Base-by-base conservation (phyloP, 2,113 vertebrate genomes). In the Cheilinus undulatus region DNA sequence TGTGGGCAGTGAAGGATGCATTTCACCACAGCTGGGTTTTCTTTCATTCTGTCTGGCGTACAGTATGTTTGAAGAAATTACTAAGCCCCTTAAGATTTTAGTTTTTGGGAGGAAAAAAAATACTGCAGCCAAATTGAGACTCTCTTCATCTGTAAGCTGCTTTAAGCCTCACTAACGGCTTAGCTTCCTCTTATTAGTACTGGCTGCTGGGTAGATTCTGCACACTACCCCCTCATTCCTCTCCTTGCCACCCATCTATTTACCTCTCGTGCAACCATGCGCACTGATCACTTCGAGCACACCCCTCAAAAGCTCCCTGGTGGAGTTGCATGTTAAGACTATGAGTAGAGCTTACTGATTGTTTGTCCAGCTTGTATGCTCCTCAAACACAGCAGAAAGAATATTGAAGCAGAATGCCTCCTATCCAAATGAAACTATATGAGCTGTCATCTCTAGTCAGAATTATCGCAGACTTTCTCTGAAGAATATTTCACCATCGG, bases 61-160 rank as follows among this genome's bases (percentile, higher is more conserved):
- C 40, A 62, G 68, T 78, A 73, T 77, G 70, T 78, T 61, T 78
- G 64, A 86, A 77, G 68, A 80, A 86, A 77, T 82, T 26, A 73
- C 80, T 85, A 84, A 87, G 48, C 71, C 64, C 58, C 60, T 32
- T 50, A 63, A 86, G 76, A 88, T 77, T 89, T 87, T 70, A 69
- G 74, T 63, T 76, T 90, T 78, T 58, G 27, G 74, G 62, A 54
- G 49, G 60, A 49, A 63, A 51, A 20, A 32, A 50, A 43, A 70
- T 45, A 73, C 59, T 51, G 78, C 64, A 73, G 81, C 81, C 83
- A 88, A 86, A 81, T 76, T 76, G 58, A 87, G 84, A 76, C 76
- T 78, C 84, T 79, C 80, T 74, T 74, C 61, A 82, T 88, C 84
- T 78, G 67, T 89, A 91, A 92, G 85, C 86, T 79, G 59, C 82